These are phyloP conservation scores for Etheostoma spectabile DNA, from an alignment of 2,113 vertebrate genomes.

Conservation along the genomic window DNA sequence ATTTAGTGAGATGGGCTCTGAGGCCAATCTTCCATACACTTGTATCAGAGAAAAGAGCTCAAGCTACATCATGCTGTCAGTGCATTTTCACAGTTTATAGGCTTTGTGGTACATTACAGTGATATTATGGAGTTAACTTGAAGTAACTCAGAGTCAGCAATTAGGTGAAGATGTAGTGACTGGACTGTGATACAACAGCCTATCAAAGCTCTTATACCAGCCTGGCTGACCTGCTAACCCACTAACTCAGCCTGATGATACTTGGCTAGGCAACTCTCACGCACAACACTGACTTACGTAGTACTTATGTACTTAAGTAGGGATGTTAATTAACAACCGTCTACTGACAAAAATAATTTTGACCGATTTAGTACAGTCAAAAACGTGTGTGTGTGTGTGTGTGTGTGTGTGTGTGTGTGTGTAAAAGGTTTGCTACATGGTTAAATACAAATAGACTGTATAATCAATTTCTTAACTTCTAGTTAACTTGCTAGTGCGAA, in stretches of 20 bases:
- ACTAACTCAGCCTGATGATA: constrained; percentile 57
- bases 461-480: too few species aligned
- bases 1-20: background rate
- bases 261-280: constrained; percentile 6
- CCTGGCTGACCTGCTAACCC: constrained; percentile 74
- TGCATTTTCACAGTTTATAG: constrained; percentile 24
- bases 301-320: too few species aligned
- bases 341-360: too few species aligned
- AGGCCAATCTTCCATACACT: background rate
- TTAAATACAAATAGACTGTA: too few species aligned
- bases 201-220: constrained; percentile 51
- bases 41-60: background rate
- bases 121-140: constrained; percentile 32
- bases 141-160: constrained; percentile 30
- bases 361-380: too few species aligned
- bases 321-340: too few species aligned
- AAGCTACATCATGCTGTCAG: constrained; percentile 9
- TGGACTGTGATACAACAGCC: constrained; percentile 45
- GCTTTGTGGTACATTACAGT: constrained; percentile 29
- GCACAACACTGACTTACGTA: constrained; percentile 22
- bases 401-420: too few species aligned
- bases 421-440: too few species aligned
- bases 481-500: too few species aligned
- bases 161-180: constrained; percentile 36
- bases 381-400: too few species aligned